A percentile compares a stretch with the other conserved stretches of the same genome.
These are phyloP conservation scores for Nycteola revayana DNA, from an alignment of 2,888 invertebrate species.

Conservation along the genomic window DNA sequence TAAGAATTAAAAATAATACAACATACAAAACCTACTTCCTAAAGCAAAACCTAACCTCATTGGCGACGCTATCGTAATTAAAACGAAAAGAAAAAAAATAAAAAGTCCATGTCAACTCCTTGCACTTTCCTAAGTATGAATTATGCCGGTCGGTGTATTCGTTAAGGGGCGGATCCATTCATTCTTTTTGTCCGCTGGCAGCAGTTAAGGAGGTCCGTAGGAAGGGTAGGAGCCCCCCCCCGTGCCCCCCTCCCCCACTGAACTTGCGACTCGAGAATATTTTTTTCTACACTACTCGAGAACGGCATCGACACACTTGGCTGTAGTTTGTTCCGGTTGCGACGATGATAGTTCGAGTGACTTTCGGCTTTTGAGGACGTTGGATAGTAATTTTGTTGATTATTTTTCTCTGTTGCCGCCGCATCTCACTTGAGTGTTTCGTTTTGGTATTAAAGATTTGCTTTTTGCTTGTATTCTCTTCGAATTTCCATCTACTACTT, in stretches of 20 bases:
- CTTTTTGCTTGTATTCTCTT: too few relatives aligned
- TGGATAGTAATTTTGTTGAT: conserved; percentile 51
- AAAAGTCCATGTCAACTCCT: conserved; percentile 73
- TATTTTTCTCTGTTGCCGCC: conserved; percentile 23
- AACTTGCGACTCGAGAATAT: conserved; percentile 78
- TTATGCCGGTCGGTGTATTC: conserved; percentile 82
- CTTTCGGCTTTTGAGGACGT: conserved; percentile 52
- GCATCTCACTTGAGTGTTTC: conserved; percentile 18
- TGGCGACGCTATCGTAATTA: conserved; percentile 47
- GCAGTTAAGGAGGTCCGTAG: conserved; percentile 78
- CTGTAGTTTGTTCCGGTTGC: conserved; percentile 73
- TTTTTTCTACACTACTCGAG: conserved; percentile 72
- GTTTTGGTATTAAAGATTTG: conserved; percentile 7
- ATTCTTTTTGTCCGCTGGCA: conserved; percentile 80
- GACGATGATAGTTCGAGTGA: conserved; percentile 76
- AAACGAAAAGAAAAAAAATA: conserved; percentile 43
- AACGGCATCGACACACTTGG: conserved; percentile 80
- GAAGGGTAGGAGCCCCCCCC: conserved; percentile 37
- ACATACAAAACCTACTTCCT: conserved; percentile 17
- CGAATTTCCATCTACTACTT: too few relatives aligned
- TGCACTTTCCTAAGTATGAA: conserved; percentile 80
- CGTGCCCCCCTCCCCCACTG: conserved; percentile 45
- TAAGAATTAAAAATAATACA: conserved; percentile 15
- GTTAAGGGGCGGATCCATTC: conserved; percentile 82
- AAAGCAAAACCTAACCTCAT: conserved; percentile 39